Evolutionary conservation across 2,888 invertebrate species (phyloP), one percentile per base, ranked within the genome.

Genomic region (Cephus rjabovi): DNA sequence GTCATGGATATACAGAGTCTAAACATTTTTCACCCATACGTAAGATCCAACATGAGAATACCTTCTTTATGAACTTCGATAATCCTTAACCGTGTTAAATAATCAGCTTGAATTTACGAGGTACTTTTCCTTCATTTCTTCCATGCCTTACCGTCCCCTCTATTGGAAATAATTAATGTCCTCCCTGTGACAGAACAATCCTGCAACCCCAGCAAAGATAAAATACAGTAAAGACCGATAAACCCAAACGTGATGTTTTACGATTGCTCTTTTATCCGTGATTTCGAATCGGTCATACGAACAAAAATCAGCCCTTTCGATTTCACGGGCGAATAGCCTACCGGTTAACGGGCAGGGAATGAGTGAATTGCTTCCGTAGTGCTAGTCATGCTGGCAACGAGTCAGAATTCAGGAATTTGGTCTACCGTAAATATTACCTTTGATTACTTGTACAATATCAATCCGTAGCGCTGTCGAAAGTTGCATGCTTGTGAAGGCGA

Each of bases 291-390:
- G 56, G 56, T 23, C 56, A 56, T 23, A 56, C 56, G 56, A 56
- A 56, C 23, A 71, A 31, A 71, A 71, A 71, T 71, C 31, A 71
- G 31, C 71, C 71, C 71, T 33, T 71, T 71, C 23, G 71, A 71
- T 71, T 71, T 3, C 71, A 71, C 71, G 71, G 71, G 31, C 71
- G 71, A 71, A 71, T 15, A 31, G 33, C 11, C 12, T 12, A 33
- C 12, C 71, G 56, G 56, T 56, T 56, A 23, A 56, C 23, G 23
- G 23, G 23, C 23, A 4, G 23, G 56, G 56, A 56, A 56, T 56
- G 56, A 56, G 56, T 56, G 56, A 56, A 56, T 56, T 23, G 9
- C 56, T 56, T 56, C 56, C 56, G 56, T 23, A 56, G 56, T 23
- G 56, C 56, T 56, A 23, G 56, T 23, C 56, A 56, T 23, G 23